These are phyloP conservation scores for Corapipo altera DNA, from an alignment of 2,113 vertebrate genomes.

Conservation along the genomic window DNA sequence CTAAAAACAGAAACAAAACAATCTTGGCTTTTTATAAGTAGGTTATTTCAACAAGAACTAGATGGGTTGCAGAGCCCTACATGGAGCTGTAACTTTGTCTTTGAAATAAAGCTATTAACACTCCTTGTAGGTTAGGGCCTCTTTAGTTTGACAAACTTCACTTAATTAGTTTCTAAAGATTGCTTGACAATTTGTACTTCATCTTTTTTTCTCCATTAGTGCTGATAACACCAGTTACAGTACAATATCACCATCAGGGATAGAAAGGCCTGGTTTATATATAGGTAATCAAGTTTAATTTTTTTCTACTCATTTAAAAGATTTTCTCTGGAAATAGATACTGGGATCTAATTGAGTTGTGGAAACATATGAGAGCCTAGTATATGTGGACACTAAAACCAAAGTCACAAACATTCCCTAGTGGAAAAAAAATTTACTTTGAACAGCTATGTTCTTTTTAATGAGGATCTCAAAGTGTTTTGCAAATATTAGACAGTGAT, in stretches of 20 bases:
- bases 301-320: not conserved
- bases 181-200: not conserved
- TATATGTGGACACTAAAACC: not conserved
- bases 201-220: not conserved
- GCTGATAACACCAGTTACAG: not conserved
- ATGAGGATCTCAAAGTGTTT: not conserved
- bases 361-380: not conserved
- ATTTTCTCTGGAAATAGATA: slow-evolving; percentile 17
- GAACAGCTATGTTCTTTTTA: not conserved
- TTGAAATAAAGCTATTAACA: slow-evolving; percentile 26
- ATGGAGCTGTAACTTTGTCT: not conserved
- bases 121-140: not conserved
- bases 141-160: not conserved
- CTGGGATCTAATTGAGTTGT: not conserved
- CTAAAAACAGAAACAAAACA: slow-evolving; percentile 44
- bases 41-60: slow-evolving; percentile 47
- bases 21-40: slow-evolving; percentile 3
- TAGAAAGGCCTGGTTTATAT: not conserved
- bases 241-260: not conserved
- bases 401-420: not conserved
- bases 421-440: not conserved
- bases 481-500: not conserved
- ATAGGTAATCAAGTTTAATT: not conserved
- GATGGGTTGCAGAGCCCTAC: not conserved
- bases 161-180: slow-evolving; percentile 28